These are phyloP conservation scores for Actenoides hombroni DNA, from an alignment of 2,113 vertebrate genomes.

Conservation along the genomic window DNA sequence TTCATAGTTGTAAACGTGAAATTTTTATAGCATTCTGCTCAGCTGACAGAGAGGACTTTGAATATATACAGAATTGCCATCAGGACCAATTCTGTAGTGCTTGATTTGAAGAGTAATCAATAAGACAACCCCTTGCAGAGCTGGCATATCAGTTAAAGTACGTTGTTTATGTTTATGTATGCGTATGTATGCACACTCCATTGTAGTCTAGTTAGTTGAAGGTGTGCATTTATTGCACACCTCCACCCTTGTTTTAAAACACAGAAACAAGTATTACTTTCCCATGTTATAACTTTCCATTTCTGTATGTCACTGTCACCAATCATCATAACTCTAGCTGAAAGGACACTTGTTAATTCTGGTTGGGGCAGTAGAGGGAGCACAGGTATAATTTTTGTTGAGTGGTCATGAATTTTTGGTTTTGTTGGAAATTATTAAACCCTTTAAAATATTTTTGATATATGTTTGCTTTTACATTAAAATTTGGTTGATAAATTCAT, in stretches of 20 bases:
- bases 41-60: neutral
- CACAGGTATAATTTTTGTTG: constrained; percentile 6
- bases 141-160: neutral
- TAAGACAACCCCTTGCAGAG: neutral
- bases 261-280: neutral
- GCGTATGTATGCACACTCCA: neutral
- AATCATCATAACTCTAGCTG: neutral
- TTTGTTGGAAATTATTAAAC: neutral
- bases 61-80: neutral
- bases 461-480: neutral
- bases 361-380: constrained; percentile 57
- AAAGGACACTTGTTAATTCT: neutral
- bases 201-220: neutral
- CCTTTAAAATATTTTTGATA: neutral
- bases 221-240: neutral
- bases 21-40: neutral
- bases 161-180: neutral
- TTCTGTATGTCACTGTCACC: neutral
- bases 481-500: neutral
- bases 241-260: neutral
- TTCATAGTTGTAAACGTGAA: neutral
- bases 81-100: neutral
- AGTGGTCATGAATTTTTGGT: neutral
- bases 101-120: neutral
- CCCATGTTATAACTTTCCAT: accelerated